These are phyloP conservation scores for Drosophila paucipuncta DNA, from an alignment of 2,888 invertebrate species.

Conservation along the genomic window DNA sequence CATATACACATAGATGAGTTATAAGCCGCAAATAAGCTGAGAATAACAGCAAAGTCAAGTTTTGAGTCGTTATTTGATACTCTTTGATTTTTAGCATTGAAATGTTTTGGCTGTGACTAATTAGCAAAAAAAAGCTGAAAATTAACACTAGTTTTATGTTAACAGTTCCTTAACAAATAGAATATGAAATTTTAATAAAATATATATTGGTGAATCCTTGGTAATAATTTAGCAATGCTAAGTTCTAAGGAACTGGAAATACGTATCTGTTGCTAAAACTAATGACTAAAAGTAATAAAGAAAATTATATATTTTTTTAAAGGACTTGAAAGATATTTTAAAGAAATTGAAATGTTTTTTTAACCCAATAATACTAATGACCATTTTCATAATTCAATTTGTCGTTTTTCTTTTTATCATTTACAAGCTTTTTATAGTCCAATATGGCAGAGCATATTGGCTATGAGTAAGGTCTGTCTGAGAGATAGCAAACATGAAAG, in stretches of 20 bases:
- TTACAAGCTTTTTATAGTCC: too few relatives aligned
- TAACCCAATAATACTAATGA: not conserved
- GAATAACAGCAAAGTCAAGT: constrained; percentile 4
- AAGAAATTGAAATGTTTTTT: not conserved
- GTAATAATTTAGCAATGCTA: not conserved
- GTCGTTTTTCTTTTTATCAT: too few relatives aligned
- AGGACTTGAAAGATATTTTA: not conserved
- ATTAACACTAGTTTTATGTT: not conserved
- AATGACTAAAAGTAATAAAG: too few relatives aligned
- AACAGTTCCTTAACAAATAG: too few relatives aligned
- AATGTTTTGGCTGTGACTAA: not conserved
- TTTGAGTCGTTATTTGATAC: not conserved
- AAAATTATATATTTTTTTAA: not conserved
- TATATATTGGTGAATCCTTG: not conserved
- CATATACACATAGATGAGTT: not conserved
- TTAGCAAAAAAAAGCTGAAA: not conserved
- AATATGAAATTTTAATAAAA: not conserved
- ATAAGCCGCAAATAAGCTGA: constrained; percentile 7
- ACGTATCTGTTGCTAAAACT: too few relatives aligned
- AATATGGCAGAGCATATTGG: too few relatives aligned
- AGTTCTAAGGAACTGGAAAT: not conserved
- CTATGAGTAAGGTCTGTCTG: too few relatives aligned
- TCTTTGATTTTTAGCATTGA: not conserved
- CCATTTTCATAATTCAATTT: too few relatives aligned
- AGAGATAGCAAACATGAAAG: not conserved